Evolutionary conservation across 2,797 vertebrate species (phyloP).

Genomic region (Zalophus californianus): DNA sequence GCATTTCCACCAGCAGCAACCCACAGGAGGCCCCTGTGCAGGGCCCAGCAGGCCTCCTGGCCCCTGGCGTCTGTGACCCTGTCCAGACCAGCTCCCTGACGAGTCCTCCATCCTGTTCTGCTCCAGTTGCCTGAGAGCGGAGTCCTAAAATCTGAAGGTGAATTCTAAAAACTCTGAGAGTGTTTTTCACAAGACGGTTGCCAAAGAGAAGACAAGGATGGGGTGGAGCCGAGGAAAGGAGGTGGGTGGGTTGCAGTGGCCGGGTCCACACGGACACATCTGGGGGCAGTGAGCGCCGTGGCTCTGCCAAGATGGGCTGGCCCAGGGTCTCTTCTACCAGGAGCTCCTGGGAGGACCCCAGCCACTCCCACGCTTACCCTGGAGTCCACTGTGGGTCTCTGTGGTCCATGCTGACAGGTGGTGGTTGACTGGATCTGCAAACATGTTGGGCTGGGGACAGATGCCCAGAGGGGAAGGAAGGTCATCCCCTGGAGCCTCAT

Average conservation of each 20-base stretch:
- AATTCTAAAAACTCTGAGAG: not conserved
- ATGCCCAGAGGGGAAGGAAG: not conserved
- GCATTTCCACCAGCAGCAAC: not conserved
- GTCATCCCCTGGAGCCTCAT: not conserved
- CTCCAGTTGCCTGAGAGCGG: not conserved
- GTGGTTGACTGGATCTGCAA: too few relatives aligned
- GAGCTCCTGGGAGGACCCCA: not conserved
- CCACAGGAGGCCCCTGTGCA: not conserved
- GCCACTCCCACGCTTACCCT: not conserved
- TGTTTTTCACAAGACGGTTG: not conserved
- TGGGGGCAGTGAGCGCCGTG: accelerated
- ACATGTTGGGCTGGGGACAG: not conserved
- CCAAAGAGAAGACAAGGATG: not conserved
- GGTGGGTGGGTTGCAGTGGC: accelerated
- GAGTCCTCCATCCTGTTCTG: too few relatives aligned
- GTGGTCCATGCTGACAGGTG: not conserved
- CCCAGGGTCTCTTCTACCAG: too few relatives aligned
- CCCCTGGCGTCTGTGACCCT: not conserved
- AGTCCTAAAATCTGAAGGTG: not conserved
- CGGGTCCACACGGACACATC: not conserved
- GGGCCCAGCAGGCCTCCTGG: not conserved
- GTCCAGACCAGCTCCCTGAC: not conserved
- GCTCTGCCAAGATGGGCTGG: not conserved
- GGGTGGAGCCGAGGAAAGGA: accelerated
- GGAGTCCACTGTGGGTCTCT: not conserved